Evolutionary conservation across 2,888 invertebrate species (phyloP), one percentile per base, ranked within the genome.

Genomic region (Aquatica leii): DNA sequence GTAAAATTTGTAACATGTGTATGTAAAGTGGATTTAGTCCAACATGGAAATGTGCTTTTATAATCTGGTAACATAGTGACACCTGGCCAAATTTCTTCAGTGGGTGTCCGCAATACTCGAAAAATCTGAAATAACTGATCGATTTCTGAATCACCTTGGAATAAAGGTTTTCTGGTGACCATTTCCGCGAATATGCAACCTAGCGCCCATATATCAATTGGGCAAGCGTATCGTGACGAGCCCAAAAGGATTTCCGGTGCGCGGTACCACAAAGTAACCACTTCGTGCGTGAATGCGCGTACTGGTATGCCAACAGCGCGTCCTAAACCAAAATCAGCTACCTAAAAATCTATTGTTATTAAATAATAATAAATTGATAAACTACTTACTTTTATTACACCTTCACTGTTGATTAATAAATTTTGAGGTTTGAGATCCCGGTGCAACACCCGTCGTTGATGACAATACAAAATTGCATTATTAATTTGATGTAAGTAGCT

Each of bases 131-230:
- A 98, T 0, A 99, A 86, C 78, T 99, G 98, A 82, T 98, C 98
- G 71, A 99, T 99, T 83, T 99, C 98, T 0, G 98, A 98, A 82
- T 99, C 98, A 11, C 99, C 98, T 80, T 96, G 95, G 82, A 99
- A 98, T 18, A 98, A 83, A 1, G 98, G 96, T 74, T 92, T 90
- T 74, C 93, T 93, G 1, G 94, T 95, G 1, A 92, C 90, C 93
- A 99, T 96, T 85, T 99, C 98, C 0, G 97, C 94, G 84, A 98
- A 98, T 73, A 99, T 99, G 80, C 98, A 98, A 1, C 96, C 97
- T 71, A 97, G 86, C 1, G 96, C 95, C 98, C 98, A 99, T 70
- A 98, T 89, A 82, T 99, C 99, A 54, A 99, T 93, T 0, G 97
- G 95, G 75, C 96, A 97, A 0, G 97, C 94, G 77, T 99, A 99